Conservation (phyloP, 2,888 invertebrate species). For the Cerastis leucographa region DNA sequence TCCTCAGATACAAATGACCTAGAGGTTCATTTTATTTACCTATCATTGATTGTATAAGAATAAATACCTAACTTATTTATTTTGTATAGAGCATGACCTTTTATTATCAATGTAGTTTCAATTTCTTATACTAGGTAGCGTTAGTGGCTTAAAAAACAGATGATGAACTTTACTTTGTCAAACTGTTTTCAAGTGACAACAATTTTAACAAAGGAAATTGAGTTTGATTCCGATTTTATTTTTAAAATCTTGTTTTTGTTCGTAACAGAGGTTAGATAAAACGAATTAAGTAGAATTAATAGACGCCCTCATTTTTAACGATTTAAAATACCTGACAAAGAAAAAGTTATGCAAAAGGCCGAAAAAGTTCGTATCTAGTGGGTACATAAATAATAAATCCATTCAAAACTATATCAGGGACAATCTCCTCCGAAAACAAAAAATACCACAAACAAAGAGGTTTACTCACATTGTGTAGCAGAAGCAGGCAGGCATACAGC, state of each 20-base stretch:
- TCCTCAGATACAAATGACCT: conserved; percentile 1
- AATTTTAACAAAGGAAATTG: conserved; percentile 40
- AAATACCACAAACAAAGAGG: conserved; percentile 60
- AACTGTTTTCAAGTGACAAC: not conserved
- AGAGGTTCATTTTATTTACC: conserved; percentile 15
- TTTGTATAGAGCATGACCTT: conserved; percentile 19
- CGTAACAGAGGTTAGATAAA: not conserved
- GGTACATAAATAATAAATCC: not conserved
- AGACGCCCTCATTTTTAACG: no score
- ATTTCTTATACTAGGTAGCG: conserved; percentile 33
- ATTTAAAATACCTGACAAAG: not conserved
- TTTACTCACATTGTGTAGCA: conserved; percentile 93
- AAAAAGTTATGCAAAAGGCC: not conserved
- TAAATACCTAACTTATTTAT: not conserved
- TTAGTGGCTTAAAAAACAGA: conserved; percentile 15
- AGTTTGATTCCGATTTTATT: conserved; percentile 23
- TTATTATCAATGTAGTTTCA: conserved; percentile 1
- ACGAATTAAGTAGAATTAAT: not conserved
- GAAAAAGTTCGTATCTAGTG: not conserved
- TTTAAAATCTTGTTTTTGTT: not conserved
- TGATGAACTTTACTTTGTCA: conserved; percentile 11
- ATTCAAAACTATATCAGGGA: conserved; percentile 8
- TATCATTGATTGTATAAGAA: not conserved
- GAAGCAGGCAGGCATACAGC: conserved; percentile 88
- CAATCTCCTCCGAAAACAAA: conserved; percentile 10